These are phyloP conservation scores for Argyrosomus japonicus DNA, from an alignment of 2,113 vertebrate species.

Conservation along the genomic window DNA sequence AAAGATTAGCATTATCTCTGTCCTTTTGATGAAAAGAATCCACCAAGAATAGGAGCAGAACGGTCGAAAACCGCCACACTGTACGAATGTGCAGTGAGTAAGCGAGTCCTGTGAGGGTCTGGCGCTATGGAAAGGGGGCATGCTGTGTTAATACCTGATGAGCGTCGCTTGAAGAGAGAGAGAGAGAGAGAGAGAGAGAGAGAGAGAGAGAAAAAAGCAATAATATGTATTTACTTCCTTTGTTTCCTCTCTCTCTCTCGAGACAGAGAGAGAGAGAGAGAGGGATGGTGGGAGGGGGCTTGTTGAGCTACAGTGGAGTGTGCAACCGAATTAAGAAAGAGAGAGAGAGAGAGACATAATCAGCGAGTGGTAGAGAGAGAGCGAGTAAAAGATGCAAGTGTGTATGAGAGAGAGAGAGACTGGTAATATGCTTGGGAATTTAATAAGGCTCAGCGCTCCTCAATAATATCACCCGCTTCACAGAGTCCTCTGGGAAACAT, in stretches of 20 bases:
- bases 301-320: conserved; percentile 52
- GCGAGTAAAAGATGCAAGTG: conserved; percentile 47
- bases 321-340: conserved; percentile 73
- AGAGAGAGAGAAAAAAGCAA: conserved; percentile 56
- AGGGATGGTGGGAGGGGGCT: not conserved
- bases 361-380: conserved; percentile 43
- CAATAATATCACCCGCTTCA: conserved; percentile 84
- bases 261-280: conserved; percentile 15
- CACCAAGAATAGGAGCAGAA: conserved; percentile 24
- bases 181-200: not conserved
- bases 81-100: conserved; percentile 6
- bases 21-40: conserved; percentile 60
- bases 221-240: conserved; percentile 76
- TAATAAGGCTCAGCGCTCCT: conserved; percentile 85
- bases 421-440: conserved; percentile 85
- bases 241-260: conserved; percentile 53
- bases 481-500: conserved; percentile 82
- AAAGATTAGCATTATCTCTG: conserved; percentile 65
- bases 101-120: conserved; percentile 29
- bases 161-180: conserved; percentile 31
- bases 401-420: conserved; percentile 68
- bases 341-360: conserved; percentile 60
- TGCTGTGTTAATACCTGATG: conserved; percentile 66
- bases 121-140: conserved; percentile 34
- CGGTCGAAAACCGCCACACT: not conserved